Evolutionary conservation across 2,113 vertebrate species (phyloP), one percentile per base, ranked within the genome.

Genomic region (Varanus komodoensis): DNA sequence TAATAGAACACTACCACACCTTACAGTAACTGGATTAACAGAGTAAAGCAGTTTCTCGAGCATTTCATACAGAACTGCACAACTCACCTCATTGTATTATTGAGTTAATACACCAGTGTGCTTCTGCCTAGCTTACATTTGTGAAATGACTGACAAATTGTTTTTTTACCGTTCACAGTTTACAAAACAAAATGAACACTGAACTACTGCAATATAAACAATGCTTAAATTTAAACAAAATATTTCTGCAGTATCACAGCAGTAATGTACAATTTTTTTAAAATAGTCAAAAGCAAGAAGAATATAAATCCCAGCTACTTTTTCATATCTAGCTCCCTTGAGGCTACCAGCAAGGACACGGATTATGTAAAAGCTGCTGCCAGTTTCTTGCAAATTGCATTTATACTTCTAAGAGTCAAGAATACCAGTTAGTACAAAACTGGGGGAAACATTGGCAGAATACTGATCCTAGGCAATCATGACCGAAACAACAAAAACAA

Each of bases 1-100:
- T 97, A 96, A 96, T 90, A 95, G 92, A 95, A 95, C 92, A 84
- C 95, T 92, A 96, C 95, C 94, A 95, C 95, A 96, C 95, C 96
- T 97, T 92, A 15, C 50, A 5, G 82, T 96, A 97, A 97, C 96
- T 95, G 83, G 94, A 96, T 96, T 95, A 96, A 94, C 6, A 0
- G 87, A 38, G 86, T 93, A 94, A 84, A 92, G 91, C 0, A 3
- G 77, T 93, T 93, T 1, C 0, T 87, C 8, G 21, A 27, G 81
- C 3, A 3, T 88, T 91, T 92, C 94, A 90, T 84, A 78, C 0
- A 57, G 93, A 89, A 84, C 4, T 0, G 90, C 81, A 91, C 34
- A 89, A 89, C 0, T 0, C 0, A 2, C 69, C 57, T 80, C 57
- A 77, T 68, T 74, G 9, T 0, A 1, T 38, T 19, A 68, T 34